phyloP scores from a whole-genome alignment of 2,888 invertebrate genomes.

The Malthinus flaveolus region DNA sequence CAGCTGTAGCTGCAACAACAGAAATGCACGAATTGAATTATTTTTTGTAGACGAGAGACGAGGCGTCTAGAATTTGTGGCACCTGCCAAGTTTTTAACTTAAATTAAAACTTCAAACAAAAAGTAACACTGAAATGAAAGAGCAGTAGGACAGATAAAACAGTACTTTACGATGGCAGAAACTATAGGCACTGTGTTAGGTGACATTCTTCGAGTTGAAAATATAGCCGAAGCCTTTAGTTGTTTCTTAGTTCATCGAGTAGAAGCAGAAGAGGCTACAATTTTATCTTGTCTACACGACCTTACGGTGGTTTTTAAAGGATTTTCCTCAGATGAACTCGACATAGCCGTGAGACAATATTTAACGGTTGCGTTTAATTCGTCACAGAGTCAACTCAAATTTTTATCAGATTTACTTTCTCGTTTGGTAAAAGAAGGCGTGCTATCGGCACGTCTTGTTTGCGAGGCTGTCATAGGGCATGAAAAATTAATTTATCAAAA shows the following conservation, averaged over 20 bases:
- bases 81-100: no score
- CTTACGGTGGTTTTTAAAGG: conserved; percentile 69
- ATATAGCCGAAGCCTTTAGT: conserved; percentile 87
- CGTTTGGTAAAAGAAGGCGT: conserved; percentile 72
- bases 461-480: conserved; percentile 82
- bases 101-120: no score
- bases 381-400: conserved; percentile 73
- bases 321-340: conserved; percentile 72
- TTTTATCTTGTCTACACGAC: conserved; percentile 69
- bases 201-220: conserved; percentile 71
- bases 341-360: conserved; percentile 75
- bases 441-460: conserved; percentile 79
- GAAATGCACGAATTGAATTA: no score
- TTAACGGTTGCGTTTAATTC: conserved; percentile 72
- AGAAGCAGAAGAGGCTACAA: conserved; percentile 70
- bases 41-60: no score
- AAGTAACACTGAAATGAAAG: no score
- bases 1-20: no score
- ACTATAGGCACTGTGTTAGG: conserved; percentile 58
- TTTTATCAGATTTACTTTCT: conserved; percentile 76
- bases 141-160: no score
- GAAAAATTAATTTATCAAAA: conserved; percentile 82
- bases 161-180: no score
- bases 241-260: conserved; percentile 81
- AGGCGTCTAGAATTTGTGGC: no score